A percentile compares a stretch with the other conserved stretches of the same genome.
phyloP scores from a whole-genome alignment of 2,113 vertebrate genomes.

The Vulpes vulpes region DNA sequence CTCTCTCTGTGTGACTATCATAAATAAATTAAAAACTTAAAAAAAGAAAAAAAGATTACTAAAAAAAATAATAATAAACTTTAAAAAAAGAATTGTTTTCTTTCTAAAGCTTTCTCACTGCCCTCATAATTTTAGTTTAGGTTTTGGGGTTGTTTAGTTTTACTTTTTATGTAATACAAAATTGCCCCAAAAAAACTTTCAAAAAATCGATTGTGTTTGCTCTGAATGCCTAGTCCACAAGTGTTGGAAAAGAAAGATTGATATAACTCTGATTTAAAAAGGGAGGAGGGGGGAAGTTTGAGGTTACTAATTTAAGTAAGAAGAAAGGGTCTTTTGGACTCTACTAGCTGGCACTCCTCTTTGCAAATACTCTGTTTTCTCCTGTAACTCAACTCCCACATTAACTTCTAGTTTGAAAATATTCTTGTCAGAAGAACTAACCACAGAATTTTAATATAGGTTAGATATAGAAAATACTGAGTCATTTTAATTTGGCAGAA shows the following conservation, averaged over 20 bases:
- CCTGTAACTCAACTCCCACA: background rate
- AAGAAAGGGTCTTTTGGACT: background rate
- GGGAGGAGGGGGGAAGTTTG: background rate
- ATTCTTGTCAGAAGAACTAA: background rate
- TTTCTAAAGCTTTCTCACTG: conserved; percentile 38
- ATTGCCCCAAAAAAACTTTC: background rate
- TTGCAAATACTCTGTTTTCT: background rate
- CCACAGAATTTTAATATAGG: background rate
- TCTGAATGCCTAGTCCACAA: background rate
- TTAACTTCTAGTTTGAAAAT: conserved; percentile 22
- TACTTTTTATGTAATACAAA: background rate
- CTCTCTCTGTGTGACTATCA: no score
- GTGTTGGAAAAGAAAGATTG: conserved; percentile 26
- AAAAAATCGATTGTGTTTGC: background rate
- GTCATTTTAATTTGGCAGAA: background rate
- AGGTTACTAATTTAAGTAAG: background rate
- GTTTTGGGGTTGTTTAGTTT: background rate
- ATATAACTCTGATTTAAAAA: background rate
- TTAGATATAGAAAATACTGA: background rate
- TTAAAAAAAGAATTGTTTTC: background rate
- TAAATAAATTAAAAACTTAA: no score
- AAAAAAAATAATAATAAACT: background rate
- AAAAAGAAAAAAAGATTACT: background rate
- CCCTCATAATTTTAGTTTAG: conserved; percentile 15
- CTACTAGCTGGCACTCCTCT: background rate